These are phyloP conservation scores for Sylvilagus floridanus DNA, from an alignment of 2,797 vertebrate genomes.

Conservation along the genomic window DNA sequence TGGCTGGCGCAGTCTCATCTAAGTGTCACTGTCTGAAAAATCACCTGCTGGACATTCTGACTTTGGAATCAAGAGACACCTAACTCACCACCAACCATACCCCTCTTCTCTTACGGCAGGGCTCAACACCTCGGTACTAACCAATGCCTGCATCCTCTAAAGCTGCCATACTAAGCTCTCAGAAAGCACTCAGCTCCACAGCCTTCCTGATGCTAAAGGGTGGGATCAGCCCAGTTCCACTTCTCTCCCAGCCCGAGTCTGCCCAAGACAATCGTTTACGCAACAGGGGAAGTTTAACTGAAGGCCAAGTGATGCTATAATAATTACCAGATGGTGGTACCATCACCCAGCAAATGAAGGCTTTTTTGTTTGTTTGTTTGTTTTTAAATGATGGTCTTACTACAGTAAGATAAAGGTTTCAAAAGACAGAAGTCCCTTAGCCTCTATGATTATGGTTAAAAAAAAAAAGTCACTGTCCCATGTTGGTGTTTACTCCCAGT, in stretches of 20 bases:
- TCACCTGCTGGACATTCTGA: background rate
- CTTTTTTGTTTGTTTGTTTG: background rate
- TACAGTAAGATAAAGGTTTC: constrained; percentile 79
- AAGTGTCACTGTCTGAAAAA: background rate
- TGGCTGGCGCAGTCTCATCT: background rate
- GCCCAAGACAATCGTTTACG: background rate
- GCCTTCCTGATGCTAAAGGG: background rate
- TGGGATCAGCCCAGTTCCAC: background rate
- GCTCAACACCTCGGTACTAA: background rate
- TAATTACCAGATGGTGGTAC: constrained; percentile 19
- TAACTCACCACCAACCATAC: background rate
- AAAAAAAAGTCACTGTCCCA: constrained; percentile 70
- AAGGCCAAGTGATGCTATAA: background rate
- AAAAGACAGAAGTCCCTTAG: constrained; percentile 71
- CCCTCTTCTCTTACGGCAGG: background rate
- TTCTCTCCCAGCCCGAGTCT: background rate
- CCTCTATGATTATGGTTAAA: constrained; percentile 76
- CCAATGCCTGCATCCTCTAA: background rate
- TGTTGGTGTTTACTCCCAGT: constrained; percentile 70
- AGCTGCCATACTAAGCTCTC: background rate
- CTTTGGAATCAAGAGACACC: background rate
- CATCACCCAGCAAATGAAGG: constrained; percentile 42
- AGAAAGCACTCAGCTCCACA: background rate
- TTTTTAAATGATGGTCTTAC: constrained; percentile 64
- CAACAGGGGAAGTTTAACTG: constrained; percentile 16